Evolutionary conservation across 2,888 invertebrate genomes (phyloP), one percentile per base, ranked within the genome.

Genomic region (Frankliniella fusca): DNA sequence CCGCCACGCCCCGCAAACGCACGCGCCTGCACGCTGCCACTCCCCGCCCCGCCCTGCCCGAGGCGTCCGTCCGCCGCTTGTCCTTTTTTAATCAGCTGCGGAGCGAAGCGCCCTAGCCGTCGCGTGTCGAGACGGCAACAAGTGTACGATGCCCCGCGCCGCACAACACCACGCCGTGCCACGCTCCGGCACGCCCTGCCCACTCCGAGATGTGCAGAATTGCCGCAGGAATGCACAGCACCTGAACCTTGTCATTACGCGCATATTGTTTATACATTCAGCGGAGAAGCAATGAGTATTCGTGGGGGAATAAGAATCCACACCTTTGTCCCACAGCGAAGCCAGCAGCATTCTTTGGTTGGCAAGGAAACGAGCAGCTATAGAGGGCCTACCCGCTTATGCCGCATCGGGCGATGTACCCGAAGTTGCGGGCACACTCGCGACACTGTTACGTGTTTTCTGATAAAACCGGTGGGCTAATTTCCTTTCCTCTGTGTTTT

Each of bases 251-350:
- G 70, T 70, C 70, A 70, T 70, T 70, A 70, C 70, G 15, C 10
- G 54, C 10, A 27, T 70, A 70, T 70, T 70, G 70, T 70, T 70
- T 70, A 70, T 70, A 70, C 70, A 70, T 70, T 70, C 70, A 20
- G 54, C 54, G 10, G 23, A 27, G 54, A 54, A 15, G 54, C 15
- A 54, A 11, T 23, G 70, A 23, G 7, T 70, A n/a, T 70, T 70
- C 27, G 70, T 27, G 23, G 70, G 23, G 65, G 65, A 18, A 11
- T 11, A 70, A 27, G 23, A 70, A 23, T 70, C 70, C 70, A 27
- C 23, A 54, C 54, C 54, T 54, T 15, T 54, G 11, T 18, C 54
- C 15, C 54, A n/a, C n/a, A n/a, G n/a, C n/a, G n/a, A n/a, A n/a
- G n/a, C n/a, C n/a, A n/a, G n/a, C n/a, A n/a, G n/a, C n/a, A n/a